A percentile compares a stretch with the other conserved stretches of the same genome.
Evolutionary conservation across 2,888 invertebrate genomes (phyloP).

Genomic region (Orthonevra nobilis): DNA sequence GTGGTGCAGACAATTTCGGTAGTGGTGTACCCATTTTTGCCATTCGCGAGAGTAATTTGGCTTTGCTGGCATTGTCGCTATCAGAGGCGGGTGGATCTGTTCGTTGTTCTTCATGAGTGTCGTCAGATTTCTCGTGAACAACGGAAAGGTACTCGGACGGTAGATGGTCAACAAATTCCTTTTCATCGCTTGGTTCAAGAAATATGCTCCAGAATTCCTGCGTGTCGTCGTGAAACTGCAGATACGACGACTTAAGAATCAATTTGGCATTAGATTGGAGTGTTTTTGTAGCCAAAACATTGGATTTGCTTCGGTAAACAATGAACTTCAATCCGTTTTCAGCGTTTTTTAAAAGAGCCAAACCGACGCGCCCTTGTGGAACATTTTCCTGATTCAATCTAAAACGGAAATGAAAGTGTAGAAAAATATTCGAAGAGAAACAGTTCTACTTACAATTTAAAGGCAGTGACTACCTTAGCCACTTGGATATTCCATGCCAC

Average conservation of each 20-base stretch:
- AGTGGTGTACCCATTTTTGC: slow-evolving; percentile 82
- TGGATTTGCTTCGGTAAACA: slow-evolving; percentile 73
- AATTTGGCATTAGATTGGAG: slow-evolving; percentile 67
- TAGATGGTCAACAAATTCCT: slow-evolving; percentile 20
- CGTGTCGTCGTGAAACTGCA: slow-evolving; percentile 81
- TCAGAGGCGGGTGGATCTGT: not conserved
- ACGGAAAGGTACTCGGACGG: slow-evolving; percentile 22
- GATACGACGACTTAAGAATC: slow-evolving; percentile 72
- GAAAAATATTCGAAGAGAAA: too few relatives aligned
- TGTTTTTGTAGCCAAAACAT: slow-evolving; percentile 72
- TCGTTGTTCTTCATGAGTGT: slow-evolving; percentile 34
- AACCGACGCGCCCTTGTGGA: slow-evolving; percentile 79
- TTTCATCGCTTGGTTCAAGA: slow-evolving; percentile 77
- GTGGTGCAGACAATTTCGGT: slow-evolving; percentile 75
- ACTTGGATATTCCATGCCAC: slow-evolving; percentile 71
- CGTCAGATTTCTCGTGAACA: too few relatives aligned
- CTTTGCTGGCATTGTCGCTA: slow-evolving; percentile 30
- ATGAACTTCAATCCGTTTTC: slow-evolving; percentile 72
- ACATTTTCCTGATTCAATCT: slow-evolving; percentile 76
- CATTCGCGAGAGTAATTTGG: slow-evolving; percentile 80
- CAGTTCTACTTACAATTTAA: slow-evolving; percentile 72
- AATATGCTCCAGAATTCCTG: slow-evolving; percentile 82
- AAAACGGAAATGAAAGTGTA: slow-evolving; percentile 11
- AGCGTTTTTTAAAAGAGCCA: slow-evolving; percentile 79
- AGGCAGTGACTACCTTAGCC: slow-evolving; percentile 74